Percentiles rank a stretch among this genome's conserved stretches.
These are phyloP conservation scores for Sabatieria punctata DNA, from an alignment of 2,888 invertebrate species.

Conservation along the genomic window DNA sequence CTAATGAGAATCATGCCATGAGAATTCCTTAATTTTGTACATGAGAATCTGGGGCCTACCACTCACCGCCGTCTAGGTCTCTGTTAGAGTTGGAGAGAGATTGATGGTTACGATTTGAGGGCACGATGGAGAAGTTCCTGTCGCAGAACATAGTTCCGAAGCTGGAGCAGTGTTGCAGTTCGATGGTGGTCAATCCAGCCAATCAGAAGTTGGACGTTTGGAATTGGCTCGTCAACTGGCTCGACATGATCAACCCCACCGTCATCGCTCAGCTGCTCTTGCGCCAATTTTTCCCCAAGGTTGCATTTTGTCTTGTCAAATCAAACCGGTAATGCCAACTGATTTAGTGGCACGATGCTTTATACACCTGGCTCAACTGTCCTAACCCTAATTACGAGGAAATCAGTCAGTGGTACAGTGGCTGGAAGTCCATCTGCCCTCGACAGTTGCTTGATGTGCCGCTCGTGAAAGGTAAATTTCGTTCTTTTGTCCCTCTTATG, in stretches of 20 bases:
- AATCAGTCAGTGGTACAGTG: constrained; percentile 65
- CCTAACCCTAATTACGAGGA: constrained; percentile 73
- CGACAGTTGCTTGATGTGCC: constrained; percentile 36
- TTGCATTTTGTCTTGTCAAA: constrained; percentile 10
- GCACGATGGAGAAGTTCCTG: constrained; percentile 60
- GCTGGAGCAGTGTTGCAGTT: constrained; percentile 42
- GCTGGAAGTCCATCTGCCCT: constrained; percentile 45
- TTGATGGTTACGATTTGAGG: constrained; percentile 21
- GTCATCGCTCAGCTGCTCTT: constrained; percentile 63
- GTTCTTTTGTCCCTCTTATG: too few species aligned
- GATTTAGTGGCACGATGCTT: constrained; percentile 36
- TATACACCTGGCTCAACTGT: constrained; percentile 57
- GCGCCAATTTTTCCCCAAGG: constrained; percentile 73
- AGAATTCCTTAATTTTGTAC: too few species aligned
- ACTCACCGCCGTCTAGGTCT: too few species aligned
- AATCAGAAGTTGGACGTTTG: constrained; percentile 16
- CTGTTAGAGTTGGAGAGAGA: too few species aligned
- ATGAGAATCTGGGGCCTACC: too few species aligned
- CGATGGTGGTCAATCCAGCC: constrained; percentile 14
- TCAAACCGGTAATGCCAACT: too few species aligned
- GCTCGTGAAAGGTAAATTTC: constrained; percentile 16
- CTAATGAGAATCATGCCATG: too few species aligned
- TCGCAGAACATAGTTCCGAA: constrained; percentile 74
- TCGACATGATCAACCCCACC: constrained; percentile 57
- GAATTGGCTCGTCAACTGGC: constrained; percentile 78